phyloP scores from a whole-genome alignment of 1,140 invertebrate genomes.

The Drosophila kohkoa region DNA sequence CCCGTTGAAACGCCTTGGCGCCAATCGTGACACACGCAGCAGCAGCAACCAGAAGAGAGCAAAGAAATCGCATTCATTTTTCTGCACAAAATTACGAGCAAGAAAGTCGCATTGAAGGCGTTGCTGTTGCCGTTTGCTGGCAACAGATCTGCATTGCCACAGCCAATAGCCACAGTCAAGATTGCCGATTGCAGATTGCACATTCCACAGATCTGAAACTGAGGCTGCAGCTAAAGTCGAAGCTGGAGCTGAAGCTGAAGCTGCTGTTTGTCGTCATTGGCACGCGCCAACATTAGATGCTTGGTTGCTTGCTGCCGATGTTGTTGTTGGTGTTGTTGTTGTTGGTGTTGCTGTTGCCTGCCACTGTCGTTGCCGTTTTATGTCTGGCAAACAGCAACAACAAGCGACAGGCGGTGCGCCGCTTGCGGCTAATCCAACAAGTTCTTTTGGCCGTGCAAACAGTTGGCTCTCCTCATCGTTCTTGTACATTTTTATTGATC shows the following conservation, averaged over 20 bases:
- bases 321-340: slow-evolving; percentile 36
- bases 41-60: slow-evolving; percentile 9
- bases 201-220: slow-evolving; percentile 56
- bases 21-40: slow-evolving; percentile 75
- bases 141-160: slow-evolving; percentile 6
- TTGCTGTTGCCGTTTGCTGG: background rate
- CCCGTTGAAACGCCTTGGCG: slow-evolving; percentile 74
- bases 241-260: slow-evolving; percentile 19
- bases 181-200: slow-evolving; percentile 64
- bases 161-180: slow-evolving; percentile 30
- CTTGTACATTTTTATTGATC: slow-evolving; percentile 79
- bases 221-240: slow-evolving; percentile 12
- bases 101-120: slow-evolving; percentile 54
- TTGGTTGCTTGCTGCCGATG: slow-evolving; percentile 38
- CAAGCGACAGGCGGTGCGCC: slow-evolving; percentile 28
- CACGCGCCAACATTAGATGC: slow-evolving; percentile 74
- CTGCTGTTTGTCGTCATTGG: slow-evolving; percentile 46
- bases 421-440: slow-evolving; percentile 81
- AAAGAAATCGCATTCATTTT: slow-evolving; percentile 76
- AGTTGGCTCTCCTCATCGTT: slow-evolving; percentile 56
- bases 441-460: slow-evolving; percentile 57
- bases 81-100: slow-evolving; percentile 61
- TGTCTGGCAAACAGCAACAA: slow-evolving; percentile 43
- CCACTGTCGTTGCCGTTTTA: slow-evolving; percentile 41
- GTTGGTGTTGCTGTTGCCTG: slow-evolving; percentile 42